Percentiles rank a stretch among this genome's conserved stretches.
Evolutionary conservation across 2,888 invertebrate species (phyloP).

Genomic region (Leptinotarsa peninsularis): DNA sequence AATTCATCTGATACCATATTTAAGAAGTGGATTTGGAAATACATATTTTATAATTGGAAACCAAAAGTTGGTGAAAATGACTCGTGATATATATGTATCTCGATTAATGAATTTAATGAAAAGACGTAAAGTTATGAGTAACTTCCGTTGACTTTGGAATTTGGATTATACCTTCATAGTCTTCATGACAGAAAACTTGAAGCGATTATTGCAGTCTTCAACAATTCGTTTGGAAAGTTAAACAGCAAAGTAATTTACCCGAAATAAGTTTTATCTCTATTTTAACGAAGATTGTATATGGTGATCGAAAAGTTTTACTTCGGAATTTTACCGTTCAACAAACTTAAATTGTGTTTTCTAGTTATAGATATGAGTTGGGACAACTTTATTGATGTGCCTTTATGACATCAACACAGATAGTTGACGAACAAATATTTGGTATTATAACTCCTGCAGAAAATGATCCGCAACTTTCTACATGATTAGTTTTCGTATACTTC

Average conservation of each 20-base stretch:
- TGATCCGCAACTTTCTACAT: too few species aligned
- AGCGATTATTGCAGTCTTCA: neutral
- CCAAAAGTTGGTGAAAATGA: too few species aligned
- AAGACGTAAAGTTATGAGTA: neutral
- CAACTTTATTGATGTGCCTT: neutral
- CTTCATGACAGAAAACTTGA: neutral
- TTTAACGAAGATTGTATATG: slow-evolving; percentile 4
- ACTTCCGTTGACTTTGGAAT: neutral
- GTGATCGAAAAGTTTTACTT: neutral
- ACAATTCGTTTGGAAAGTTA: slow-evolving; percentile 4
- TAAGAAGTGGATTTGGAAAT: too few species aligned
- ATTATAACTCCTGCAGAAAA: too few species aligned
- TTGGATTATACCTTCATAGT: neutral
- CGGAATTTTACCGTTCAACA: neutral
- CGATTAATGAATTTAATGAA: too few species aligned
- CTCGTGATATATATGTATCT: too few species aligned
- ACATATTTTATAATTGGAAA: too few species aligned
- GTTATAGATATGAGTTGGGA: slow-evolving; percentile 8
- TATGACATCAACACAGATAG: neutral
- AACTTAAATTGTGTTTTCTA: slow-evolving; percentile 14
- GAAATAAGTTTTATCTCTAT: slow-evolving; percentile 7
- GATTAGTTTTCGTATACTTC: too few species aligned
- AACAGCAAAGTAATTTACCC: slow-evolving; percentile 8
- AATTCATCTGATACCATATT: too few species aligned
- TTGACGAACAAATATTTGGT: neutral